A percentile compares a stretch with the other conserved stretches of the same genome.
Conservation (phyloP, 2,113 vertebrate species). For the Tragelaphus scriptus region DNA sequence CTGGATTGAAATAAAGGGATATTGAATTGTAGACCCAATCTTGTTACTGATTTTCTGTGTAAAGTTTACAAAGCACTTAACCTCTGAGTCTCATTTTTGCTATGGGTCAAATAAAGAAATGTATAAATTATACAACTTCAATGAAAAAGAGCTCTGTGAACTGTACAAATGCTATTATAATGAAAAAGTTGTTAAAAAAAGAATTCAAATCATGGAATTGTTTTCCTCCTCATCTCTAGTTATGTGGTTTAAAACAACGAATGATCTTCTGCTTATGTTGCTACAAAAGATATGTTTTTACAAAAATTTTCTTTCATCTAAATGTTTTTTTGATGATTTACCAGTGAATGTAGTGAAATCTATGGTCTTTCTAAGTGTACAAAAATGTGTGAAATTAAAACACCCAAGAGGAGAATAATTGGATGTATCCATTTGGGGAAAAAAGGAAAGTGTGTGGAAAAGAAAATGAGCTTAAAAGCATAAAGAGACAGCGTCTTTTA, state of each 20-base stretch:
- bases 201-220: background rate
- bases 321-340: constrained; percentile 51
- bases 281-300: constrained; percentile 46
- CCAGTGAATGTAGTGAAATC: constrained; percentile 39
- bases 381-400: constrained; percentile 66
- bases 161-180: constrained; percentile 7
- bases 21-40: background rate
- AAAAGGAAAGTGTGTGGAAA: constrained; percentile 17
- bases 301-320: constrained; percentile 40
- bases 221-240: background rate
- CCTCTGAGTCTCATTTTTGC: background rate
- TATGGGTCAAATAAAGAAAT: background rate
- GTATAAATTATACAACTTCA: background rate
- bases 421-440: constrained; percentile 32
- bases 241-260: constrained; percentile 31
- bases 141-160: background rate
- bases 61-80: background rate
- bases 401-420: constrained; percentile 49
- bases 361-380: constrained; percentile 48
- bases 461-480: constrained; percentile 64
- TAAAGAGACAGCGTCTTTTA: constrained; percentile 18
- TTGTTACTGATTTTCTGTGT: background rate
- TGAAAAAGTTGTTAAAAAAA: constrained; percentile 24
- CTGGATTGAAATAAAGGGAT: background rate
- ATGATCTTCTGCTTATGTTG: constrained; percentile 10